Evolutionary conservation across 2,888 invertebrate species (phyloP), one percentile per base, ranked within the genome.

Genomic region (Ctenicera cuprea): DNA sequence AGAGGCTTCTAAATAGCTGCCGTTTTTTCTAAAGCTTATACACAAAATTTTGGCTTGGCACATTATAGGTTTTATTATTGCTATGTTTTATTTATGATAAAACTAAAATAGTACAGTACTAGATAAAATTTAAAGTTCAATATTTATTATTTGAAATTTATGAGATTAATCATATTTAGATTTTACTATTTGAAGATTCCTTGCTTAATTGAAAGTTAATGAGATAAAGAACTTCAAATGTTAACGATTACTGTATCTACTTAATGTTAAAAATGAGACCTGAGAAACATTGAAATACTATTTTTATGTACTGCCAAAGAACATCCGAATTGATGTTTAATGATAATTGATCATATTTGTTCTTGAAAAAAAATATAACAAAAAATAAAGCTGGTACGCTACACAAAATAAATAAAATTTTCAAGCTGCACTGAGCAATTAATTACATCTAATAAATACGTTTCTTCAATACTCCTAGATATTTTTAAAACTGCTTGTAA

Each of bases 371-470:
- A 45, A 43, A 43, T n/a, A 16, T n/a, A 14, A 18, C 1, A 45
- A 45, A 45, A 16, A 45, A 45, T 45, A 18, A 45, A 45, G 16
- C 14, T 45, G 16, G 18, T 1, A 16, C 9, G 12, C 50, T 50
- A 50, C 26, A 50, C n/a, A 26, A 22, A 50, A 50, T 50, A 50
- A 50, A 50, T 50, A 50, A 14, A 43, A 43, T n/a, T 22, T 20
- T 20, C 22, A 12, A 8, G 20, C 50, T 50, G 22, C n/a, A n/a
- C 18, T 50, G 50, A 50, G 50, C 50, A 50, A 50, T 50, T 50
- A 50, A 50, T 50, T 50, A 50, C 50, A 50, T 50, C 50, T 50
- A 50, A 50, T 50, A 50, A 50, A 50, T 50, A 50, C 50, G 20
- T 26, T 50, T 50, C 12, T 50, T 50, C 3, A 50, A 50, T 50